Percentiles rank a stretch among this genome's conserved stretches.
Conservation (phyloP, 2,113 vertebrate genomes). For the Leucopsar rothschildi region DNA sequence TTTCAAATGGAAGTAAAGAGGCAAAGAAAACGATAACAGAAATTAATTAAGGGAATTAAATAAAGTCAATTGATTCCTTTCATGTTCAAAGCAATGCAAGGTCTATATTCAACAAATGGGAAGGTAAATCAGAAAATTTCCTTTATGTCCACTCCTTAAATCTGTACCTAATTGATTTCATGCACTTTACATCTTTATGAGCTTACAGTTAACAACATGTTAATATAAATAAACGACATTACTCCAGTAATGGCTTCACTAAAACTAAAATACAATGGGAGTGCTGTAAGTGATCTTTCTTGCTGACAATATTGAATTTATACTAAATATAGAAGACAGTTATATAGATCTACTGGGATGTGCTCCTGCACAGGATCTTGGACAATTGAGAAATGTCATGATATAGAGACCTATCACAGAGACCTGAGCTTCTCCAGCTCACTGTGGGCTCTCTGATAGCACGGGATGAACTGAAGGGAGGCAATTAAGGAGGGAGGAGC, state of each 20-base stretch:
- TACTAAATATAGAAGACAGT: background rate
- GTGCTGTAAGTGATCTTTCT: background rate
- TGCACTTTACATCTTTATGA: conserved; percentile 11
- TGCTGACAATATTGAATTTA: background rate
- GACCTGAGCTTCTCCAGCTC: background rate
- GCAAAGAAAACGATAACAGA: background rate
- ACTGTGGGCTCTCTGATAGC: background rate
- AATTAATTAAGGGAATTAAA: conserved; percentile 33
- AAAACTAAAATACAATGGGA: background rate
- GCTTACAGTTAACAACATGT: background rate
- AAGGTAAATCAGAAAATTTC: conserved; percentile 2
- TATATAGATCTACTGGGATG: background rate
- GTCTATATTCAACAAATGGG: background rate
- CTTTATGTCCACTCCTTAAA: background rate
- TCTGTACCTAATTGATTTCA: background rate
- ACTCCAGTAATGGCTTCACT: background rate
- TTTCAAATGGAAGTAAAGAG: background rate
- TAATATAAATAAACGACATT: background rate
- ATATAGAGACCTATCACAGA: background rate
- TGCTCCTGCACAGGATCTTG: background rate
- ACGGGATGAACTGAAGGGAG: background rate
- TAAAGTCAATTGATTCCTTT: background rate
- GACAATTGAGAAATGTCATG: background rate
- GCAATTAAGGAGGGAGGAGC: background rate
- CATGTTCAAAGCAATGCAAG: background rate